A percentile compares a stretch with the other conserved stretches of the same genome.
Evolutionary conservation across 2,113 vertebrate genomes (phyloP).

Genomic region (Sceloporus undulatus): DNA sequence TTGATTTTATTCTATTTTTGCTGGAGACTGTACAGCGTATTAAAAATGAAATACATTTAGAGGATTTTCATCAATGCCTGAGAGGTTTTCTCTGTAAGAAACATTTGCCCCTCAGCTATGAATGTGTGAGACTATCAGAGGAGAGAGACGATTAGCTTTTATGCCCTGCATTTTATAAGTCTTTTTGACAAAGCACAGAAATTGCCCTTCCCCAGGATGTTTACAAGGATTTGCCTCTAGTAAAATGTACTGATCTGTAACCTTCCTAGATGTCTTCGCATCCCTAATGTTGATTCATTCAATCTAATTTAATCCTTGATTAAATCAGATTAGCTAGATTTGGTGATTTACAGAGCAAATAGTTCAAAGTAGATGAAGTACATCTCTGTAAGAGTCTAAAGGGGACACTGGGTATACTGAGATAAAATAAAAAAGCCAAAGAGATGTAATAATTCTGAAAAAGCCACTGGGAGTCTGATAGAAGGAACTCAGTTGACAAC

Average conservation of each 20-base stretch:
- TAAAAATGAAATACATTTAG: slow-evolving; percentile 4
- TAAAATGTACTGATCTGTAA: slow-evolving; percentile 16
- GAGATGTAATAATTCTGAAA: not conserved
- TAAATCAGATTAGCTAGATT: slow-evolving; percentile 63
- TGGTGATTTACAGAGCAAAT: slow-evolving; percentile 44
- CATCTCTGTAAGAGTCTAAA: slow-evolving; percentile 1
- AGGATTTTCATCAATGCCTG: slow-evolving; percentile 1
- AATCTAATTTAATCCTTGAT: slow-evolving; percentile 60
- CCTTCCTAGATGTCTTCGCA: slow-evolving; percentile 24
- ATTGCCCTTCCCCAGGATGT: slow-evolving; percentile 23
- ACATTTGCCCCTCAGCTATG: slow-evolving; percentile 39
- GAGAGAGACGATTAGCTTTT: slow-evolving; percentile 36
- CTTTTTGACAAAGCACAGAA: slow-evolving; percentile 12
- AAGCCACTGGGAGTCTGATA: not conserved
- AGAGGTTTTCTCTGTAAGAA: slow-evolving; percentile 3
- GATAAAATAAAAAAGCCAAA: slow-evolving; percentile 47
- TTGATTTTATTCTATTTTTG: slow-evolving; percentile 39
- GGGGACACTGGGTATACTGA: slow-evolving; percentile 24
- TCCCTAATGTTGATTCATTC: slow-evolving; percentile 40
- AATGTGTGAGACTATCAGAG: not conserved
- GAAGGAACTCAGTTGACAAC: not conserved
- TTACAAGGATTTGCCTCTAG: slow-evolving; percentile 12
- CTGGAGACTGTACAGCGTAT: not conserved
- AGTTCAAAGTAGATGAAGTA: slow-evolving; percentile 48
- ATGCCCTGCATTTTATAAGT: slow-evolving; percentile 24